A percentile compares a stretch with the other conserved stretches of the same genome.
Evolutionary conservation across 2,797 vertebrate species (phyloP).

Genomic region (Lacerta bilineata): DNA sequence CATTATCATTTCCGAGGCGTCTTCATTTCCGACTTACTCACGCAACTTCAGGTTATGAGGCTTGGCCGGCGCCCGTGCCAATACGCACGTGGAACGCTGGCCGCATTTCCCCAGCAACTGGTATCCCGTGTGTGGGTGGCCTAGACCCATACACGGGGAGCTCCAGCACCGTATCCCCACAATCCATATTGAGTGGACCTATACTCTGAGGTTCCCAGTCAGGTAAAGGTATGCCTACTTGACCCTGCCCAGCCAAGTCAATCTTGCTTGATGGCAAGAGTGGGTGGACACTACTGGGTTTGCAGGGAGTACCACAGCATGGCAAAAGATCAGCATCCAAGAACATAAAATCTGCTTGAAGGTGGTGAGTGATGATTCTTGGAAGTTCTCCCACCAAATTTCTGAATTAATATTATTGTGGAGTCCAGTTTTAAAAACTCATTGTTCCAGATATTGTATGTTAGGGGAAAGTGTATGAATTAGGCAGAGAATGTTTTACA

Average conservation of each 20-base stretch:
- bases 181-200: not conserved
- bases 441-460: conserved; percentile 13
- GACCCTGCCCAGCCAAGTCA: not conserved
- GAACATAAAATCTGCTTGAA: not conserved
- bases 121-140: too few relatives aligned
- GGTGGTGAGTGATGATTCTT: not conserved
- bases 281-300: not conserved
- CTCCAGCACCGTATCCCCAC: too few relatives aligned
- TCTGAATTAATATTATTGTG: not conserved
- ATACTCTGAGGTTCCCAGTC: not conserved
- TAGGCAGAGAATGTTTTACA: not conserved
- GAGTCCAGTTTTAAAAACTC: not conserved
- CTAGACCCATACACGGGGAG: too few relatives aligned
- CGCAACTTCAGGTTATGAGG: too few relatives aligned
- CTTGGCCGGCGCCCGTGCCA: too few relatives aligned
- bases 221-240: not conserved
- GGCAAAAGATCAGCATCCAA: not conserved
- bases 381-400: not conserved
- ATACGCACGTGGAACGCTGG: too few relatives aligned
- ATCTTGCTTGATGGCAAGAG: not conserved
- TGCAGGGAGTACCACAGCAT: not conserved
- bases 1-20: too few relatives aligned
- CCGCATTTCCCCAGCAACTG: too few relatives aligned
- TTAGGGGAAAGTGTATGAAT: conserved; percentile 18
- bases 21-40: too few relatives aligned